Base-by-base conservation (phyloP, 2,888 invertebrate species). In the Cryptus armator region DNA sequence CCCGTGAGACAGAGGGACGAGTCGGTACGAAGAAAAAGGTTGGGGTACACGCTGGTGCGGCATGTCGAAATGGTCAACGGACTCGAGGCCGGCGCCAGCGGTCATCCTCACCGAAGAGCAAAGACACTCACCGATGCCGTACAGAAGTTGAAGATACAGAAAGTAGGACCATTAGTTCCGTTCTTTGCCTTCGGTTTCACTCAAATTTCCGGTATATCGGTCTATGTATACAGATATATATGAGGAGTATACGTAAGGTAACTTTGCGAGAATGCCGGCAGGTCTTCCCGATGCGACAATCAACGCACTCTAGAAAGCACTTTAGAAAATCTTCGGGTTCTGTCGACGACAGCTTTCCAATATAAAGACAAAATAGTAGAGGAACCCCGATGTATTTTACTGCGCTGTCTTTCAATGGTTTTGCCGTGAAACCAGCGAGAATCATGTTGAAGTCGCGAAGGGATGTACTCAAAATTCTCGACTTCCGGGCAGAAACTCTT, bases 221-320 rank as follows among this genome's bases (percentile, higher is more conserved):
- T 19, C 32, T 67, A 62, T 64, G 12, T 24, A 46, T 71, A 66
- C 14, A 43, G 37, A 37, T 37, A 37, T 37, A 37, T 37, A 37
- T 37, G 37, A 37, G 37, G 4, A 59, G 24, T 44, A n/a, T 46
- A 44, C 19, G 12, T 14, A 6, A 32, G 29, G 48, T 32, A 10
- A 44, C 53, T 44, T 16, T 24, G 37, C 29, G 62, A 68, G 62
- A 16, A 79, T n/a, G 29, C 53, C 70, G 32, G 62, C 56, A 19
- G 24, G 24, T 67, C 68, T 10, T 44, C 59, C 29, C 46, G 71
- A 79, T 29, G 66, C 66, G 76, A 80, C 84, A 76, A 84, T 80
- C 80, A 56, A 76, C 71, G 46, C 71, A 80, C 80, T 80, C 67
- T 59, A 72, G 62, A 80, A 84, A 84, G 80, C 80, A 84, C 84